phyloP scores from a whole-genome alignment of 1,140 invertebrate species.

The Meloidogyne exigua region DNA sequence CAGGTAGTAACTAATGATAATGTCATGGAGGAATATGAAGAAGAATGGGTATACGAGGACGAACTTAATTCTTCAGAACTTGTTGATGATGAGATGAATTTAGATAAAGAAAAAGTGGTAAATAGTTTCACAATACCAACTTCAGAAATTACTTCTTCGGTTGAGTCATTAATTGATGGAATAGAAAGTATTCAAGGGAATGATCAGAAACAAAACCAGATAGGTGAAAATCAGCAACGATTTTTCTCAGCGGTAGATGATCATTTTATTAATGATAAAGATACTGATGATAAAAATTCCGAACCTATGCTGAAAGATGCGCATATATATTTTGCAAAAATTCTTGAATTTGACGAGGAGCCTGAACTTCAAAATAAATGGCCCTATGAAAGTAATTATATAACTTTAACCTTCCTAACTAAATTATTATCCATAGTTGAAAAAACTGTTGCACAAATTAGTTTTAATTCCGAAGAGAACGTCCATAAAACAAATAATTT shows the following conservation, averaged over 20 bases:
- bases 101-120: neutral
- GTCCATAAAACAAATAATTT: neutral
- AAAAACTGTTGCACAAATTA: neutral
- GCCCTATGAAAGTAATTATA: neutral
- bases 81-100: neutral
- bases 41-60: neutral
- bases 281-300: neutral
- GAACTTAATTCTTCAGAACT: neutral
- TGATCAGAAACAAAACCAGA: neutral
- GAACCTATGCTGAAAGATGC: neutral
- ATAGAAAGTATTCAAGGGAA: neutral
- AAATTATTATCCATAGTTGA: too few relatives aligned
- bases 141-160: neutral
- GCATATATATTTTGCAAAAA: conserved; percentile 16
- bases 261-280: neutral
- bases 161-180: neutral
- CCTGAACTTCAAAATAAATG: conserved; percentile 1
- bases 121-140: neutral
- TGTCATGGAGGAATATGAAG: neutral
- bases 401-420: too few relatives aligned
- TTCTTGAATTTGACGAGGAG: conserved; percentile 15
- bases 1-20: neutral
- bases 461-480: neutral
- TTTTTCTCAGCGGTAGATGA: neutral
- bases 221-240: neutral